Evolutionary conservation across 2,888 invertebrate species (phyloP).

Genomic region (Drosophila siamana): DNA sequence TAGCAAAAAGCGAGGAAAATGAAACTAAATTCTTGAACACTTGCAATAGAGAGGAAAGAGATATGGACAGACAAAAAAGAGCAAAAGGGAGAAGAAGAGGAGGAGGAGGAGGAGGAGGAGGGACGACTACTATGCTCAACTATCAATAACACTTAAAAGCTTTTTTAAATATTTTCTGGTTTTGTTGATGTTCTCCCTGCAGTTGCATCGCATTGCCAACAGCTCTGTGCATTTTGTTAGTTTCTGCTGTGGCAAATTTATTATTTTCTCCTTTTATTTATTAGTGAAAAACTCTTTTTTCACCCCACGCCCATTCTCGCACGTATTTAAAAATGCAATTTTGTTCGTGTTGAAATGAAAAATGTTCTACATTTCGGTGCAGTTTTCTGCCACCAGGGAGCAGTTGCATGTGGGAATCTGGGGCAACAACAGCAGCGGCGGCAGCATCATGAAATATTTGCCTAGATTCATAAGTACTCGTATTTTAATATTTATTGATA

Average conservation of each 20-base stretch:
- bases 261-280: slow-evolving; percentile 65
- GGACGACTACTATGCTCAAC: slow-evolving; percentile 45
- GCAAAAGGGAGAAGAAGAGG: neutral
- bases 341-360: slow-evolving; percentile 72
- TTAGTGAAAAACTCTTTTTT: slow-evolving; percentile 58
- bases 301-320: slow-evolving; percentile 15
- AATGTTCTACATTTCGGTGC: slow-evolving; percentile 63
- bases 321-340: slow-evolving; percentile 77
- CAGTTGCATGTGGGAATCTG: slow-evolving; percentile 36
- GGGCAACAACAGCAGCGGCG: slow-evolving; percentile 15
- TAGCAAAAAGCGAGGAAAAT: slow-evolving; percentile 33
- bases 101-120: neutral
- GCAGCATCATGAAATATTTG: slow-evolving; percentile 58
- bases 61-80: neutral
- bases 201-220: slow-evolving; percentile 27
- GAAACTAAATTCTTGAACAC: slow-evolving; percentile 41
- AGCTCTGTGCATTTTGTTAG: slow-evolving; percentile 63
- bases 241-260: slow-evolving; percentile 64
- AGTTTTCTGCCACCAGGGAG: slow-evolving; percentile 44
- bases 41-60: slow-evolving; percentile 9
- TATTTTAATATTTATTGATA: slow-evolving; percentile 68
- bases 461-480: slow-evolving; percentile 55
- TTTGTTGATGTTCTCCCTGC: slow-evolving; percentile 27
- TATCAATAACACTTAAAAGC: slow-evolving; percentile 80
- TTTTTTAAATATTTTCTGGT: slow-evolving; percentile 72